Conservation (phyloP, 2,113 vertebrate genomes). For the Channa argus region DNA sequence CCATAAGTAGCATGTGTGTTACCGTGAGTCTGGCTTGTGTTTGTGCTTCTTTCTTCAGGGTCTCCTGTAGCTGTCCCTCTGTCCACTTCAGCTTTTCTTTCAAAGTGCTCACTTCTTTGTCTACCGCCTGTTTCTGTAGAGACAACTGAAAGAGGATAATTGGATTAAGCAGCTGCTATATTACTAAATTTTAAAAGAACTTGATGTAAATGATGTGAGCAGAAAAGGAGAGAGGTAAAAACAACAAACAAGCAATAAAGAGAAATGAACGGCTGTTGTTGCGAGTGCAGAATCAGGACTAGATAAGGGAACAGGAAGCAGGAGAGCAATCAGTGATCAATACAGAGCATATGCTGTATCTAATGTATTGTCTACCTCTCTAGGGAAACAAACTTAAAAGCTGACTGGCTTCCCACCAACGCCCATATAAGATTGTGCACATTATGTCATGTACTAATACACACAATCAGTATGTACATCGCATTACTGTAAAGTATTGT, state of each 20-base stretch:
- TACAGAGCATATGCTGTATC: not conserved
- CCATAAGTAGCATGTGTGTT: slow-evolving; percentile 10
- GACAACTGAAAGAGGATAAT: slow-evolving; percentile 71
- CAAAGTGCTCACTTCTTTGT: slow-evolving; percentile 78
- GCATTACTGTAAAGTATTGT: not conserved
- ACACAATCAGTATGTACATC: not conserved
- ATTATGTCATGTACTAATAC: not conserved
- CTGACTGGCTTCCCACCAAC: slow-evolving; percentile 30
- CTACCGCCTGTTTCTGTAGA: slow-evolving; percentile 80
- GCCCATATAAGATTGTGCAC: slow-evolving; percentile 9
- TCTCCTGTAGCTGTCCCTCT: slow-evolving; percentile 77
- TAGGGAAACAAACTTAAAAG: slow-evolving; percentile 1
- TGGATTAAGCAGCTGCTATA: not conserved
- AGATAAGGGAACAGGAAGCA: slow-evolving; percentile 31
- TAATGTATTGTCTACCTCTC: slow-evolving; percentile 16
- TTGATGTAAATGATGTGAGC: not conserved
- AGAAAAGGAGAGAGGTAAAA: slow-evolving; percentile 5
- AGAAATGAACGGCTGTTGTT: slow-evolving; percentile 4
- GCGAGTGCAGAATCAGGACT: not conserved
- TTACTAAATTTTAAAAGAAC: not conserved
- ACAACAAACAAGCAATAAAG: not conserved
- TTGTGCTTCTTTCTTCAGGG: slow-evolving; percentile 79
- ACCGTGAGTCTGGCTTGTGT: slow-evolving; percentile 82
- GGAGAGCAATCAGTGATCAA: slow-evolving; percentile 36
- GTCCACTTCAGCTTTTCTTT: slow-evolving; percentile 82